Base-by-base conservation (phyloP, 64 coral and sea anemone species). In the Porites lutea region DNA sequence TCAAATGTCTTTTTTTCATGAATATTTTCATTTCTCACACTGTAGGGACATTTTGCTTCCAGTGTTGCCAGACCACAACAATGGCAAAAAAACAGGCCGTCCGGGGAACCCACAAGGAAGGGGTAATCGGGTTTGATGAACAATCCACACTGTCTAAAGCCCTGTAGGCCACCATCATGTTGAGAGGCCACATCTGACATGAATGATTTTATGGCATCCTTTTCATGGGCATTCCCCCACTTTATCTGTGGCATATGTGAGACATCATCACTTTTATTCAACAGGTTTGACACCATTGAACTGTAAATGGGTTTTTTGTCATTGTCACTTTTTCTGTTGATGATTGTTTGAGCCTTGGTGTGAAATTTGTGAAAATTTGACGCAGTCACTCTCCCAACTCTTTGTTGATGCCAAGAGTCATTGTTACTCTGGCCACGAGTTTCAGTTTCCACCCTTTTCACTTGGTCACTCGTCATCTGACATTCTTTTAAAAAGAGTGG, bases 111-210 rank as follows among this genome's bases (percentile, higher is more conserved):
- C 9, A 85, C 85, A 82, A 93, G 74, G 19, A 19, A 93, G 22
- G 92, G 75, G 55, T 80, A 76, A 49, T 88, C 92, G 46, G 74
- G 62, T 53, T 88, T 88, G n/a, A 93, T 52, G n/a, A 93, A 93
- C 74, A 93, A 9, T 49, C 92, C 86, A 82, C 85, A 88, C 55
- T 93, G 84, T 27, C 61, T 65, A 68, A 95, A 79, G 4, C 67
- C 72, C 52, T 95, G 74, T 45, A 73, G 57, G 45, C 76, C 54
- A 44, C 66, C 76, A 37, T 87, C 65, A 58, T 91, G 78, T 57
- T 78, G 61, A 6, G 51, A 62, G 68, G 71, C 61, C 51, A 79
- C 88, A 66, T 65, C 74, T 47, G 76, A 55, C 48, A 90, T 80
- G 78, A 90, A 95, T 71, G 81, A 43, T 74, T 90, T 86, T 2